These are phyloP conservation scores for Hycleus cichorii DNA, from an alignment of 1,140 invertebrate genomes.

Conservation along the genomic window DNA sequence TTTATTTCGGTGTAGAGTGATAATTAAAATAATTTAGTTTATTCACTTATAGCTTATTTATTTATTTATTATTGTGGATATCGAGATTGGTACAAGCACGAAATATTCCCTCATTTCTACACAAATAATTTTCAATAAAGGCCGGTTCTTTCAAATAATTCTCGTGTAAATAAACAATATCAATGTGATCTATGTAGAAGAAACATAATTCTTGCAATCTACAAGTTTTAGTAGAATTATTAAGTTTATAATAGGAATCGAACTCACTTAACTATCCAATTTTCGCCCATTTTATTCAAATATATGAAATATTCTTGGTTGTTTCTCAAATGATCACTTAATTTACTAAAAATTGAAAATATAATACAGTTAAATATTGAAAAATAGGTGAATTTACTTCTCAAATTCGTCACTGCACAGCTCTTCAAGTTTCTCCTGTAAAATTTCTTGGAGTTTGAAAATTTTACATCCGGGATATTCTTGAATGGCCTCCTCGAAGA, in stretches of 20 bases:
- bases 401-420: conserved; percentile 22
- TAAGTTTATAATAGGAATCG: too few species aligned
- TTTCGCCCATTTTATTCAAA: conserved; percentile 20
- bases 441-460: conserved; percentile 1
- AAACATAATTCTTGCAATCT: conserved; percentile 25
- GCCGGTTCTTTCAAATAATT: conserved; percentile 11
- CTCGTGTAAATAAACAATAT: conserved; percentile 13
- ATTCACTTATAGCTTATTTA: not conserved
- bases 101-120: conserved; percentile 25
- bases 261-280: conserved; percentile 24
- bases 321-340: conserved; percentile 23
- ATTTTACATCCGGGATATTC: conserved; percentile 13
- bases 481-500: conserved; percentile 11
- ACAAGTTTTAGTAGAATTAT: not conserved
- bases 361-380: too few species aligned
- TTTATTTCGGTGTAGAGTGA: not conserved
- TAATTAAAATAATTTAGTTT: too few species aligned
- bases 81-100: conserved; percentile 22
- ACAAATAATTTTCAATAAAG: conserved; percentile 21
- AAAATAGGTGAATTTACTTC: not conserved
- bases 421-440: conserved; percentile 7
- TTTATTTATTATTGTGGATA: conserved; percentile 6
- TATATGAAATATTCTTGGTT: conserved; percentile 15
- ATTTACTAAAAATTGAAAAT: not conserved
- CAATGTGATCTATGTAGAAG: conserved; percentile 19